Evolutionary conservation across 2,797 vertebrate species (phyloP).

Genomic region (Anas capensis): DNA sequence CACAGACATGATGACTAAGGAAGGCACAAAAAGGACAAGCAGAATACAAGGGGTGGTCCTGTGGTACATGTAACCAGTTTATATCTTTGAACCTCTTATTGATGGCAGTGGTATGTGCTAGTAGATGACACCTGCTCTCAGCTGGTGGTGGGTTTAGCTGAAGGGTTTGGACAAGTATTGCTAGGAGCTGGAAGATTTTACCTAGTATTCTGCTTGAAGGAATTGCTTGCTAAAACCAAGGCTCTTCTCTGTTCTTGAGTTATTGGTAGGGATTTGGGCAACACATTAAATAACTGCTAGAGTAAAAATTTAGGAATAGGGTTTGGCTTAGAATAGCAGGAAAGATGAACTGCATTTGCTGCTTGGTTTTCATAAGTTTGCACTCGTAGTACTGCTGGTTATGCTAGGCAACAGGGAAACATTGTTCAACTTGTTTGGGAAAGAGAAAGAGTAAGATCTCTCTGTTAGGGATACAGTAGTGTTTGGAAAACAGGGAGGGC

Average conservation of each 20-base stretch:
- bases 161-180: not conserved
- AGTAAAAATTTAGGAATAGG: not conserved
- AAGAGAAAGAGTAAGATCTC: not conserved
- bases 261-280: not conserved
- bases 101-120: not conserved
- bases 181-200: not conserved
- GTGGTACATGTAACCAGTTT: not conserved
- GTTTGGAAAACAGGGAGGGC: not conserved
- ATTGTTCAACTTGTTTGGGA: not conserved
- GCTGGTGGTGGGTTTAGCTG: not conserved
- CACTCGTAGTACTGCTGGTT: not conserved
- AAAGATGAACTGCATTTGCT: not conserved
- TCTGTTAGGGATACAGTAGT: not conserved
- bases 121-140: not conserved
- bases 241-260: not conserved
- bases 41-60: not conserved
- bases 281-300: not conserved
- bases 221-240: not conserved
- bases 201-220: not conserved
- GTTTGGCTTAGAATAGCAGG: not conserved
- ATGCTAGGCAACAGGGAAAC: not conserved
- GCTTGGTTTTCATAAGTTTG: not conserved
- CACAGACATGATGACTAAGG: not conserved
- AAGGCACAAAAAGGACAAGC: not conserved
- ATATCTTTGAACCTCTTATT: not conserved